Evolutionary conservation across 2,888 invertebrate species (phyloP).

Genomic region (Tetrapedia diversipes): DNA sequence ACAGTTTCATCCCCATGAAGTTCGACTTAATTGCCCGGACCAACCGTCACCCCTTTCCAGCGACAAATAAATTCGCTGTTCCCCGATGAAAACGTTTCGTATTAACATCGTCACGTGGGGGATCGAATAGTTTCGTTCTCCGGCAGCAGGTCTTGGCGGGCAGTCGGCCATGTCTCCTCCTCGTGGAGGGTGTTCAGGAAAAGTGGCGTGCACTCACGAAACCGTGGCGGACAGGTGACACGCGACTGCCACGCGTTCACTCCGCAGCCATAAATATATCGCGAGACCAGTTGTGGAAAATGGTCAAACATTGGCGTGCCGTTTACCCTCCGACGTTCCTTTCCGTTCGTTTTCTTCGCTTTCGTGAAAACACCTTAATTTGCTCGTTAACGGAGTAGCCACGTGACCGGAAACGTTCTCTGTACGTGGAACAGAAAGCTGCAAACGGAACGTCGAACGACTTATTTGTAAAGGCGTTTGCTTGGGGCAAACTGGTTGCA

Average conservation of each 20-base stretch:
- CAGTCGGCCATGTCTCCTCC: conserved; percentile 77
- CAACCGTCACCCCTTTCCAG: conserved; percentile 3
- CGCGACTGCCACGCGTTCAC: conserved; percentile 80
- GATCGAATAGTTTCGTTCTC: conserved; percentile 42
- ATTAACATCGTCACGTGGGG: conserved; percentile 25
- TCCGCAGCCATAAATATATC: conserved; percentile 30
- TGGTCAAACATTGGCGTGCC: conserved; percentile 69
- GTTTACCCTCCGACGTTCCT: conserved; percentile 55
- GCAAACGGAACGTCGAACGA: conserved; percentile 26
- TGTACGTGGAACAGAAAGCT: conserved; percentile 22
- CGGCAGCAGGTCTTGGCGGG: conserved; percentile 74
- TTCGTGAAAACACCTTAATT: neutral
- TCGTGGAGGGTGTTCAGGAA: conserved; percentile 72
- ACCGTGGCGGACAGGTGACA: conserved; percentile 82
- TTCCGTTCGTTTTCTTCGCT: neutral
- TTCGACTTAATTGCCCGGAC: conserved; percentile 11
- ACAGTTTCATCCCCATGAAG: neutral
- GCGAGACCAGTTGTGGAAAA: conserved; percentile 61
- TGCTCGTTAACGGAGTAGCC: neutral
- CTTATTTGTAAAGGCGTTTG: conserved; percentile 32
- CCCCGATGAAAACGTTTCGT: conserved; percentile 36
- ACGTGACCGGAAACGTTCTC: conserved; percentile 23
- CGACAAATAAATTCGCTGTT: conserved; percentile 49
- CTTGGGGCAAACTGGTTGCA: neutral
- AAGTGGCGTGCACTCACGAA: conserved; percentile 73